Conservation (phyloP, 2,113 vertebrate species). For the Dolichotis patagonum region DNA sequence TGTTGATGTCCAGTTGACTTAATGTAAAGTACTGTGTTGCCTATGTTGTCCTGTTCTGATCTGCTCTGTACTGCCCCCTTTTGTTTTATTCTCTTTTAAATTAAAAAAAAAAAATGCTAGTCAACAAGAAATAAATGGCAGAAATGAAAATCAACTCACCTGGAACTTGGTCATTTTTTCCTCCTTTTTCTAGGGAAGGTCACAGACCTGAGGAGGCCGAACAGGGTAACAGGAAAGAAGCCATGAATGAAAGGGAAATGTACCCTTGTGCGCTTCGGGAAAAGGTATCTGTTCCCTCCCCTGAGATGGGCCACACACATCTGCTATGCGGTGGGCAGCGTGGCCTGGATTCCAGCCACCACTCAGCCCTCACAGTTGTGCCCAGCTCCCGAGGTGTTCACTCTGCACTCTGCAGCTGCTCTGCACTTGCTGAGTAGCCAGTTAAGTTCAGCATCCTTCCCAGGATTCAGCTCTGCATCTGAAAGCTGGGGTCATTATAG, state of each 20-base stretch:
- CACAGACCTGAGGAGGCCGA: constrained; percentile 56
- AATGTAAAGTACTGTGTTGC: too few relatives aligned
- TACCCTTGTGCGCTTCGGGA: not conserved
- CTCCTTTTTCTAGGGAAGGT: constrained; percentile 30
- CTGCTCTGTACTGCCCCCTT: too few relatives aligned
- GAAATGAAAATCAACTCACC: constrained; percentile 61
- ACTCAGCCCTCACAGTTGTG: fast-evolving
- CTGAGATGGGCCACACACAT: not conserved
- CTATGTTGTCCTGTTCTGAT: too few relatives aligned
- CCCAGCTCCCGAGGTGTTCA: not conserved
- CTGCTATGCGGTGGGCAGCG: fast-evolving
- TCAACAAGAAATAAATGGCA: not conserved
- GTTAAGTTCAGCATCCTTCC: not conserved
- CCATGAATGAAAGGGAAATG: not conserved
- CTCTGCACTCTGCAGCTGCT: not conserved
- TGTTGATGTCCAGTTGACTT: too few relatives aligned
- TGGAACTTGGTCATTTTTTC: constrained; percentile 67
- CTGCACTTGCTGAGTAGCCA: not conserved
- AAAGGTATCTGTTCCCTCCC: not conserved
- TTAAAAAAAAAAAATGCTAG: too few relatives aligned
- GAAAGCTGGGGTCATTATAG: not conserved
- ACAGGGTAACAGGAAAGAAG: not conserved
- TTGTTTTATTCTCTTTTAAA: too few relatives aligned
- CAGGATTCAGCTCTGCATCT: not conserved
- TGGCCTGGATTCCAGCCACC: not conserved